Evolutionary conservation across 2,888 invertebrate genomes (phyloP), one percentile per base, ranked within the genome.

Genomic region (Ornithoptera priamus): DNA sequence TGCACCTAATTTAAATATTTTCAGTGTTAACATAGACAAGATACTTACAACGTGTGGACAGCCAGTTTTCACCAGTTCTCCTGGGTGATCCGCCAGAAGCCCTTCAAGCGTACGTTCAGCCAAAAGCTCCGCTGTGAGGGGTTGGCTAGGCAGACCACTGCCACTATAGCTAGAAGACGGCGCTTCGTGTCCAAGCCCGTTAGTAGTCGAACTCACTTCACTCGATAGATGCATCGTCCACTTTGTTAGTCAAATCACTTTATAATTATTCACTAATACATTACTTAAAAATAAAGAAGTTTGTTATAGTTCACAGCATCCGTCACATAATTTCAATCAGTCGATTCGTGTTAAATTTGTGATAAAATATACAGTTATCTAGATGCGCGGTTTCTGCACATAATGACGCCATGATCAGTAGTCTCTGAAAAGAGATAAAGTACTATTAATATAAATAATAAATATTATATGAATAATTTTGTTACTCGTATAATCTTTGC

Each of bases 31-130:
- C 10, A 22, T 22, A 57, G 18, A 22, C 20, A 57, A 42, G 39
- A 22, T 72, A 89, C 93, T 92, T 79, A 98, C 96, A 86, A 99
- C 96, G 93, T 98, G 96, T 1, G 98, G 98, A 83, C 97, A 95
- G n/a, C 99, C 99, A 75, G 99, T 99, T 84, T 98, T 94, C 72
- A 98, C 96, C 75, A 99, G 92, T 89, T 98, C 97, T 22, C 98
- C 98, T 4, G 98, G 97, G 90, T 98, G 98, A 82, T 98, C 98
- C 67, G 97, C 96, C 72, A 98, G 90, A 72, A 97, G 93, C 65
- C 97, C 96, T 84, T 97, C 97, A 73, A 97, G 90, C 2, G 97
- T 97, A 74, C 97, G 93, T 82, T 97, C 97, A 62, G 97, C 96
- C 75, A 97, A 89, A 64, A 96, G 93, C 85, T 97, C 97, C 8